Evolutionary conservation across 2,797 vertebrate species (phyloP).

Genomic region (Thamnophis elegans): DNA sequence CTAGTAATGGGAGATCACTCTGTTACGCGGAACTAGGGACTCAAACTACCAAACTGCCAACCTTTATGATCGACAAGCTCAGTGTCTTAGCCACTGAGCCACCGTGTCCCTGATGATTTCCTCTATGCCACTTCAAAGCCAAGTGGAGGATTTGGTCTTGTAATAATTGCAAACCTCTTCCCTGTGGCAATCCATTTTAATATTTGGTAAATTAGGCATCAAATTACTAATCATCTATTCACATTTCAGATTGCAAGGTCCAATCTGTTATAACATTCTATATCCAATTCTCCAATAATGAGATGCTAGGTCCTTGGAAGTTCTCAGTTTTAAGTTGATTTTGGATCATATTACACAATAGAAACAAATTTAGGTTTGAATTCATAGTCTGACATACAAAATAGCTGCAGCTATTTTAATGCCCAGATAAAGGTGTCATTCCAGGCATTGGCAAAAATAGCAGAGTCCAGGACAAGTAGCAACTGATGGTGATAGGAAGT

Average conservation of each 20-base stretch:
- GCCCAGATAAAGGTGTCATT: not conserved
- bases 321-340: not conserved
- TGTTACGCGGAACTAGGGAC: too few relatives aligned
- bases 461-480: not conserved
- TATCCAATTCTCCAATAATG: not conserved
- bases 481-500: not conserved
- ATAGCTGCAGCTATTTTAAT: not conserved
- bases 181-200: not conserved
- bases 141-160: not conserved
- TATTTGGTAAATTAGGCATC: not conserved
- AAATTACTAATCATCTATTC: not conserved
- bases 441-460: not conserved
- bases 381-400: not conserved
- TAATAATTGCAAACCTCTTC: not conserved
- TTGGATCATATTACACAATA: not conserved
- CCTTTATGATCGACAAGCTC: too few relatives aligned
- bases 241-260: not conserved
- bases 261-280: not conserved
- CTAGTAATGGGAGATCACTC: too few relatives aligned
- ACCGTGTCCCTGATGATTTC: not conserved
- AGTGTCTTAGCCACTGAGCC: too few relatives aligned
- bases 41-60: too few relatives aligned
- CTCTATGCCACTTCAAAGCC: not conserved
- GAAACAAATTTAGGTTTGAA: not conserved
- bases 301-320: not conserved